Evolutionary conservation across 1,140 invertebrate genomes (phyloP).

Genomic region (Trichonephila inaurata): DNA sequence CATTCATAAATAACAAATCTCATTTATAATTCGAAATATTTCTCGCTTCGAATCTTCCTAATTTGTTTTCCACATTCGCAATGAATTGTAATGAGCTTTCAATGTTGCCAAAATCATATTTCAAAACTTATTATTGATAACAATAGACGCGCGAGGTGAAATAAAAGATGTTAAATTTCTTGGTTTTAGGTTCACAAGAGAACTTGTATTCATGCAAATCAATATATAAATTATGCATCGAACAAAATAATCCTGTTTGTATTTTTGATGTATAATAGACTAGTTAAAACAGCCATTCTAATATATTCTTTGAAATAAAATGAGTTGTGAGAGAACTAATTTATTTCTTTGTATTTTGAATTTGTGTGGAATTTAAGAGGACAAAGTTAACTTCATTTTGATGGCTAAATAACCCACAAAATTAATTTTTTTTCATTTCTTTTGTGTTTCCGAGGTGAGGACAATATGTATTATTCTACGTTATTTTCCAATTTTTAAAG

Average conservation of each 20-base stretch:
- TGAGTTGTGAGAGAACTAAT: neutral
- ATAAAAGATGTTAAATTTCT: conserved; percentile 4
- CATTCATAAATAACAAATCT: conserved; percentile 35
- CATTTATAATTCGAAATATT: conserved; percentile 6
- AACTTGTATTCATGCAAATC: neutral
- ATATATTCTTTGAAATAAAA: neutral
- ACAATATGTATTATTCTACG: too few species aligned
- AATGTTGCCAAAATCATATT: neutral
- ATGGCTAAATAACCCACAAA: too few species aligned
- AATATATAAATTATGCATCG: conserved; percentile 20
- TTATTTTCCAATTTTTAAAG: too few species aligned
- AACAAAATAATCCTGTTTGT: neutral
- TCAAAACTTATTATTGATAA: neutral
- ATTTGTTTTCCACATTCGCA: conserved; percentile 17
- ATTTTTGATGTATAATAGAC: neutral
- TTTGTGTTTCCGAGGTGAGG: too few species aligned
- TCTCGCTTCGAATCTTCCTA: neutral
- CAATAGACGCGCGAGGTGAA: neutral
- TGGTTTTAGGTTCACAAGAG: neutral
- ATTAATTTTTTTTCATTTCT: too few species aligned
- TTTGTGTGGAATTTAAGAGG: neutral
- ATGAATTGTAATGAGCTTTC: neutral
- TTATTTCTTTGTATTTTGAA: neutral
- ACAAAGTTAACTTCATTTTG: neutral
- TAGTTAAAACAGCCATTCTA: neutral